Percentiles rank a stretch among this genome's conserved stretches.
Conservation (phyloP, 2,797 vertebrate genomes). For the Tangara arthus region DNA sequence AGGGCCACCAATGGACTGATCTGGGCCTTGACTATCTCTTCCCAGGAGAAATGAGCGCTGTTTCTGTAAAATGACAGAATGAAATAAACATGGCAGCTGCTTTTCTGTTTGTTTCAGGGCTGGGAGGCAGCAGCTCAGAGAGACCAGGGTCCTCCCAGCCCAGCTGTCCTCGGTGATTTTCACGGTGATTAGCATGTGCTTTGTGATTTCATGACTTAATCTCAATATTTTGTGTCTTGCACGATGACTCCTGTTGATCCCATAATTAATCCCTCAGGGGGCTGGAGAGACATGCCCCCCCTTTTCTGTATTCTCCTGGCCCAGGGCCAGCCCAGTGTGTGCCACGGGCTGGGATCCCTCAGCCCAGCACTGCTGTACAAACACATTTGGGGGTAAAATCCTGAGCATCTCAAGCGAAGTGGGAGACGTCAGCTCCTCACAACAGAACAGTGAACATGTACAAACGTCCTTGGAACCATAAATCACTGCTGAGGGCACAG, state of each 20-base stretch:
- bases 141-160: background rate
- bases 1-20: background rate
- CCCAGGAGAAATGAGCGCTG: background rate
- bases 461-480: background rate
- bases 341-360: background rate
- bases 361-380: rapidly evolving
- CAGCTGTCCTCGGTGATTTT: background rate
- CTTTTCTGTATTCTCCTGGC: background rate
- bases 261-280: background rate
- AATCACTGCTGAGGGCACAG: background rate
- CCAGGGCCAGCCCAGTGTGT: rapidly evolving
- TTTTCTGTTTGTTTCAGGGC: background rate
- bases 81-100: background rate
- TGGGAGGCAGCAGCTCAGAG: background rate
- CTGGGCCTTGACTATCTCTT: rapidly evolving
- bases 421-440: background rate
- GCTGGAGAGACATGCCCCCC: rapidly evolving
- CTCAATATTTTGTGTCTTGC: background rate
- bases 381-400: background rate
- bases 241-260: background rate
- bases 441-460: background rate
- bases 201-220: background rate
- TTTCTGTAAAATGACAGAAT: background rate
- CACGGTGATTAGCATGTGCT: rapidly evolving
- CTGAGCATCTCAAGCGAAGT: background rate